Evolutionary conservation across 2,113 vertebrate genomes (phyloP).

Genomic region (Tupaia chinensis): DNA sequence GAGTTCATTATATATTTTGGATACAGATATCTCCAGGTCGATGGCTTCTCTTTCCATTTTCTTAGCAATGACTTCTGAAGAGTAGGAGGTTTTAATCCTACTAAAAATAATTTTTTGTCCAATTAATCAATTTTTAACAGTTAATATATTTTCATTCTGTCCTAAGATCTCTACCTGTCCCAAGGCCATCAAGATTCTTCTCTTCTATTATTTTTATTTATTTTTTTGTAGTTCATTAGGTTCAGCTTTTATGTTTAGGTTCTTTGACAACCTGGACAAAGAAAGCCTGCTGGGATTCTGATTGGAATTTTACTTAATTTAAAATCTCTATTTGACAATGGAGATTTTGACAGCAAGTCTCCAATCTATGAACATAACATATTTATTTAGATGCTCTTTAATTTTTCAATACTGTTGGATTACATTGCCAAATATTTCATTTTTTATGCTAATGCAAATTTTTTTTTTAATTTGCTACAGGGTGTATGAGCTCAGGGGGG

Average conservation of each 20-base stretch:
- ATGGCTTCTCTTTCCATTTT: conserved; percentile 39
- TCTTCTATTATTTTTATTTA: not conserved
- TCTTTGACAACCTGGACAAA: not conserved
- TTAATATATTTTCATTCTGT: conserved; percentile 9
- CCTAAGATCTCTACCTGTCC: not conserved
- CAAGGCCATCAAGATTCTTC: not conserved
- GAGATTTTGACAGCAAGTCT: conserved; percentile 7
- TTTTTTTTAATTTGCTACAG: no score
- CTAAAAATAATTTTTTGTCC: conserved; percentile 42
- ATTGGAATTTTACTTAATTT: conserved; percentile 18
- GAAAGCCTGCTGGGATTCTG: not conserved
- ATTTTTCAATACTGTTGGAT: conserved; percentile 9
- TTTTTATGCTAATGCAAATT: conserved; percentile 35
- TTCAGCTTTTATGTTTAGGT: not conserved
- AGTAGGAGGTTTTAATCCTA: not conserved
- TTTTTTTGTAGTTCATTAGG: not conserved
- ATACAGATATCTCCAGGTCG: not conserved
- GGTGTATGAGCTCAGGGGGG: no score
- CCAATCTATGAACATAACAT: not conserved
- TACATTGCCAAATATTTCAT: conserved; percentile 28
- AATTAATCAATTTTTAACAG: not conserved
- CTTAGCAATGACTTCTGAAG: conserved; percentile 24
- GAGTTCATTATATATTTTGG: conserved; percentile 30
- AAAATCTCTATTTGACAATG: conserved; percentile 40
- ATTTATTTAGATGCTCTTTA: conserved; percentile 24